A percentile compares a stretch with the other conserved stretches of the same genome.
Evolutionary conservation across 92 coral and sea anemone species (phyloP).

Genomic region (Pocillopora meandrina): DNA sequence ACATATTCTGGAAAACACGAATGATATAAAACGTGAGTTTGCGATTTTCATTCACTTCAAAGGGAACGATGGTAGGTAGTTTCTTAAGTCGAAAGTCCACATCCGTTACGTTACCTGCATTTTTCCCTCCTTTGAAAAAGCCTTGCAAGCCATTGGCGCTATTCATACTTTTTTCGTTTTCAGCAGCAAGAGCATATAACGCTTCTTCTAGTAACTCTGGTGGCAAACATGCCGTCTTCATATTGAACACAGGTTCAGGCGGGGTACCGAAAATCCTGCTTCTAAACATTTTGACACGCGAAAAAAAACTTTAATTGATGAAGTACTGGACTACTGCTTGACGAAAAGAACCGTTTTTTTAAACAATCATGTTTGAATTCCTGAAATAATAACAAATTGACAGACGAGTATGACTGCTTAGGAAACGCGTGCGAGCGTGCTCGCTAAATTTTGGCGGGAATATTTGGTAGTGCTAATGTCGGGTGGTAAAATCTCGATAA

Average conservation of each 20-base stretch:
- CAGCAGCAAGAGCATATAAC: conserved; percentile 90
- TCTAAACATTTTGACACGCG: conserved; percentile 60
- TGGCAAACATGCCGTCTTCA: conserved; percentile 81
- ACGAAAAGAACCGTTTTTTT: background rate
- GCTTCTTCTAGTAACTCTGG: conserved; percentile 94
- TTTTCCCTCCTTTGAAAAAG: conserved; percentile 86
- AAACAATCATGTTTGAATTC: no score
- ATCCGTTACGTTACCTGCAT: conserved; percentile 69
- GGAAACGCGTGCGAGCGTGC: conserved; percentile 4
- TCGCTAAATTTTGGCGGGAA: conserved; percentile 6
- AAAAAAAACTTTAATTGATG: background rate
- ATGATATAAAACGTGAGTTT: background rate
- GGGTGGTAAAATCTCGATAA: no score
- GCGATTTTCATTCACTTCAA: no score
- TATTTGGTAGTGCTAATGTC: background rate
- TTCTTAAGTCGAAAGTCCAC: no score
- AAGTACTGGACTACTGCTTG: no score
- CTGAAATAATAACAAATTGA: no score
- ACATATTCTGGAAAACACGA: conserved; percentile 72
- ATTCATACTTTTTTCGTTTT: conserved; percentile 94
- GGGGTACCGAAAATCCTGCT: conserved; percentile 97
- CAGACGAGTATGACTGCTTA: no score
- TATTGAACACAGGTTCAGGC: conserved; percentile 98
- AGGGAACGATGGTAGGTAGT: background rate
- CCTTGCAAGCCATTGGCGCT: conserved; percentile 80